These are phyloP conservation scores for Tenthredo amoena DNA, from an alignment of 2,888 invertebrate genomes.

Conservation along the genomic window DNA sequence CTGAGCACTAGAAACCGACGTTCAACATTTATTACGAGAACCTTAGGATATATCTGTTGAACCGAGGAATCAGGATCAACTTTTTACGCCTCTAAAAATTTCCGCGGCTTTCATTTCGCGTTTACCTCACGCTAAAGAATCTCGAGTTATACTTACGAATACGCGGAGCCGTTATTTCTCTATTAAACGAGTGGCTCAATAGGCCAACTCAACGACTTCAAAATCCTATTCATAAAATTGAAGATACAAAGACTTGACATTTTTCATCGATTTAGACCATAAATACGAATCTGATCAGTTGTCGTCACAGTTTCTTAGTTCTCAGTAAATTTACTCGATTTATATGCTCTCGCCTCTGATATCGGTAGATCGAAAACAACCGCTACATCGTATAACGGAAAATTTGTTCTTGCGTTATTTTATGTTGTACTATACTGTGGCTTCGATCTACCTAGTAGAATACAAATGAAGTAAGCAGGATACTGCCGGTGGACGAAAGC, in stretches of 20 bases:
- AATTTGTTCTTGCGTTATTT: conserved; percentile 26
- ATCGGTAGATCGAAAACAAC: conserved; percentile 25
- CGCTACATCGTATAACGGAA: conserved; percentile 41
- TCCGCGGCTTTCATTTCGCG: conserved; percentile 10
- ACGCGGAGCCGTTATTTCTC: background rate
- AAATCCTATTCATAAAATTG: background rate
- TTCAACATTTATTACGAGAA: background rate
- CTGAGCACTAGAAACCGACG: background rate
- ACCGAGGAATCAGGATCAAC: background rate
- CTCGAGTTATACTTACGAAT: background rate
- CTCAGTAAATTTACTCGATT: background rate
- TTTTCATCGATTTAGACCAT: background rate
- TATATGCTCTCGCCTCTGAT: background rate
- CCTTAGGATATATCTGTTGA: background rate
- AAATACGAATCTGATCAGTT: background rate
- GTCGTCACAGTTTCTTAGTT: background rate
- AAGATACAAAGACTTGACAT: background rate
- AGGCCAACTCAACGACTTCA: background rate
- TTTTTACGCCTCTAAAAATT: background rate
- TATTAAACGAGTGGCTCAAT: background rate
- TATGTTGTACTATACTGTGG: background rate
- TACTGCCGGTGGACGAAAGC: background rate
- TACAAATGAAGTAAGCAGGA: conserved; percentile 37
- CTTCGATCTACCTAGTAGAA: conserved; percentile 22
- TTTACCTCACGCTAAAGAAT: background rate